These are phyloP conservation scores for Limnephilus marmoratus DNA, from an alignment of 2,888 invertebrate genomes.

Conservation along the genomic window DNA sequence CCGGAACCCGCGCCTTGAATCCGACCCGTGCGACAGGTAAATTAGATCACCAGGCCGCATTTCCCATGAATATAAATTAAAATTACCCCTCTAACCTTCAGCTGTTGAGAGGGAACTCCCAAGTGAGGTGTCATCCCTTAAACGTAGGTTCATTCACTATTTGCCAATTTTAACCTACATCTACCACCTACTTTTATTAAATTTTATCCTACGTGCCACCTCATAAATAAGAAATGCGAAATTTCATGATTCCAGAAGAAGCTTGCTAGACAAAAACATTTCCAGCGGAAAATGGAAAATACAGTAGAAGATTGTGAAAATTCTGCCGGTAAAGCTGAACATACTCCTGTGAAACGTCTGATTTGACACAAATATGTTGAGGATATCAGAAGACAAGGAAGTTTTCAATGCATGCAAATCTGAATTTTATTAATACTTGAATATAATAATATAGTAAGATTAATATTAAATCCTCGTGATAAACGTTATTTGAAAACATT, in stretches of 20 bases:
- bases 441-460: too few relatives aligned
- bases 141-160: constrained; percentile 33
- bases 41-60: constrained; percentile 52
- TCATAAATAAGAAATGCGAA: neutral
- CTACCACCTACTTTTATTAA: too few relatives aligned
- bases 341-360: neutral
- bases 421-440: too few relatives aligned
- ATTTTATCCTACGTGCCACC: too few relatives aligned
- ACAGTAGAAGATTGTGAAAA: neutral
- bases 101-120: neutral
- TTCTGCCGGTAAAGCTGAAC: neutral
- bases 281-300: neutral
- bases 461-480: too few relatives aligned
- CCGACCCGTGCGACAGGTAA: constrained; percentile 11
- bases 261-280: neutral
- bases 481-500: too few relatives aligned
- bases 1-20: neutral
- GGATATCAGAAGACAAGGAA: neutral
- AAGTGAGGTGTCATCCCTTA: constrained; percentile 7
- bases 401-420: neutral
- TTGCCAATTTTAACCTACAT: constrained; percentile 2
- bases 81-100: constrained; percentile 26
- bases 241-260: too few relatives aligned
- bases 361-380: neutral
- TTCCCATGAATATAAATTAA: constrained; percentile 59